Percentiles rank a stretch among this genome's conserved stretches.
Evolutionary conservation across 2,888 invertebrate genomes (phyloP).

Genomic region (Silvanus unidentatus): DNA sequence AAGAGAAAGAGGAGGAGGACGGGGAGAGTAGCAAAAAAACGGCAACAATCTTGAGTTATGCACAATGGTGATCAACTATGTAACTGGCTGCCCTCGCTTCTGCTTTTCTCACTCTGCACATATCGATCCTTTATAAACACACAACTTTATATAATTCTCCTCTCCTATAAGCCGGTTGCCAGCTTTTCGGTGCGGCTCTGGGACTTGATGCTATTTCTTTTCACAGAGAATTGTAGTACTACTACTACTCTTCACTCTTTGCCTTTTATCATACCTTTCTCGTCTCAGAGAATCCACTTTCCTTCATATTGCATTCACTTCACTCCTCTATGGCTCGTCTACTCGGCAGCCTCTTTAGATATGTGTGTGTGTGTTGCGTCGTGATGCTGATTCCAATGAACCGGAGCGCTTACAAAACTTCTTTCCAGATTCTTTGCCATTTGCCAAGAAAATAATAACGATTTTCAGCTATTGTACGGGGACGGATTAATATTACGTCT

Average conservation of each 20-base stretch:
- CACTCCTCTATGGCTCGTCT: neutral
- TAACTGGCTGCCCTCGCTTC: conserved; percentile 31
- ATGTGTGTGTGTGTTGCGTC: neutral
- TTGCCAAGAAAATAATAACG: neutral
- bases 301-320: neutral
- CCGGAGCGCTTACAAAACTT: conserved; percentile 4
- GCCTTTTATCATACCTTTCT: neutral
- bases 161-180: too few species aligned
- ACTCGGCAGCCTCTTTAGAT: neutral
- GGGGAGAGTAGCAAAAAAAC: conserved; percentile 17
- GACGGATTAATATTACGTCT: too few species aligned
- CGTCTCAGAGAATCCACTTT: neutral
- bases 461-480: too few species aligned
- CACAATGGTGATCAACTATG: conserved; percentile 31
- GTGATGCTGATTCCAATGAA: neutral
- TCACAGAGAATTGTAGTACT: too few species aligned
- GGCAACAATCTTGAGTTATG: conserved; percentile 38
- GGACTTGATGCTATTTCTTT: too few species aligned
- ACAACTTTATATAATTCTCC: too few species aligned
- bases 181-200: too few species aligned
- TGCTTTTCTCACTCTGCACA: conserved; percentile 32
- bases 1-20: too few species aligned
- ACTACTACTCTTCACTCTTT: too few species aligned
- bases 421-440: too few species aligned
- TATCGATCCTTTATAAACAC: conserved; percentile 9